Conservation (phyloP, 2,113 vertebrate species). For the Tauraco erythrolophus region DNA sequence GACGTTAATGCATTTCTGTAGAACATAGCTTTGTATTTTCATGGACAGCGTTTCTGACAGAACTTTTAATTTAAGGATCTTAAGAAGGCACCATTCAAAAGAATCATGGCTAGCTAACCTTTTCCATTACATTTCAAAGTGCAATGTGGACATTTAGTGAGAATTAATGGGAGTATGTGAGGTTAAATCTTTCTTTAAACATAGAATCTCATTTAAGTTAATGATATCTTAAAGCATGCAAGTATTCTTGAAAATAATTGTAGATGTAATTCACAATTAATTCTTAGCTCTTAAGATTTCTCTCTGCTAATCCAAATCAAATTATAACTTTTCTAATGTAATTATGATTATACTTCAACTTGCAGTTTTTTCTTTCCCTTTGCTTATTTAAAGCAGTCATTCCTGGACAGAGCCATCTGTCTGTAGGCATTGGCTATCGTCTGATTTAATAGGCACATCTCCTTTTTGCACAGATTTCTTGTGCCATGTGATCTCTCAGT, state of each 20-base stretch:
- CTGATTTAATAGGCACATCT: not conserved
- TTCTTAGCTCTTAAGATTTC: constrained; percentile 36
- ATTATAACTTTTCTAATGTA: constrained; percentile 34
- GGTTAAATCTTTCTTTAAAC: constrained; percentile 42
- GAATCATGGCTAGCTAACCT: constrained; percentile 20
- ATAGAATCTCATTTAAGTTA: constrained; percentile 39
- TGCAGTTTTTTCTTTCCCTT: not conserved
- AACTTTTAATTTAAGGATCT: constrained; percentile 18
- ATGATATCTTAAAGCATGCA: constrained; percentile 36
- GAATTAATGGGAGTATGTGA: not conserved
- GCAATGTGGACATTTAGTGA: not conserved
- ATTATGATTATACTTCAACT: not conserved
- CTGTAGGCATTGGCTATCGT: not conserved
- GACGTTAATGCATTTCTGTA: not conserved
- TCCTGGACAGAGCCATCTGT: not conserved
- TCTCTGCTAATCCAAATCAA: constrained; percentile 41
- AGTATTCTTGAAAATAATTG: constrained; percentile 54
- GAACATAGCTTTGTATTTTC: not conserved
- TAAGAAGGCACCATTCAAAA: not conserved
- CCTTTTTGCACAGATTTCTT: not conserved
- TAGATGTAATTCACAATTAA: constrained; percentile 20
- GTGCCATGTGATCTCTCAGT: not conserved
- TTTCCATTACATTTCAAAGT: constrained; percentile 30
- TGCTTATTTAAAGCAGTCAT: constrained; percentile 16
- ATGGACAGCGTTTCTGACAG: not conserved